phyloP scores from a whole-genome alignment of 2,113 vertebrate genomes.

The Notechis scutatus region DNA sequence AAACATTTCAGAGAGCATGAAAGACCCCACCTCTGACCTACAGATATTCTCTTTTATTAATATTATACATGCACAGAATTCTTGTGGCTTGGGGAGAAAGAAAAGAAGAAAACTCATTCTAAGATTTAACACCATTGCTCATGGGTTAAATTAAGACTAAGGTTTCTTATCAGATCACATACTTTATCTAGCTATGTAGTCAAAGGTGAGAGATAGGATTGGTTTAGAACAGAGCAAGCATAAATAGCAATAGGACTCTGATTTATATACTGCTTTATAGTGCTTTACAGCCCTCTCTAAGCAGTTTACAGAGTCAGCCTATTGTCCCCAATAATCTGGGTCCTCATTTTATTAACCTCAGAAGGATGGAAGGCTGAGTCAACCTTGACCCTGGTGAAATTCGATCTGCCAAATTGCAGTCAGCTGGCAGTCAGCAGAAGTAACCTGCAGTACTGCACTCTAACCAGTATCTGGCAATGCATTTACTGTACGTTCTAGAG shows the following conservation, averaged over 20 bases:
- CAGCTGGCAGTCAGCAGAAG: too few relatives aligned
- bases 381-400: too few relatives aligned
- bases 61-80: background rate
- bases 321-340: too few relatives aligned
- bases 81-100: background rate
- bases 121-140: background rate
- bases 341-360: too few relatives aligned
- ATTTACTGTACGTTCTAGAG: background rate
- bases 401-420: too few relatives aligned
- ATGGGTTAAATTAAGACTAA: background rate
- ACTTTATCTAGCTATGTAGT: background rate
- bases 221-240: background rate
- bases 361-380: too few relatives aligned
- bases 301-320: too few relatives aligned
- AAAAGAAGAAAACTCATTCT: background rate
- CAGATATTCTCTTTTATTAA: background rate
- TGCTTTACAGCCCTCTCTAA: too few relatives aligned
- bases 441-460: too few relatives aligned
- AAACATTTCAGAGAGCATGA: background rate
- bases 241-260: background rate
- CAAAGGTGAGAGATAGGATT: background rate
- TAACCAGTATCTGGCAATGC: background rate
- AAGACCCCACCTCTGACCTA: background rate
- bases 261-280: too few relatives aligned
- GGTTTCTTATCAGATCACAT: background rate